Evolutionary conservation across 2,797 vertebrate genomes (phyloP), one percentile per base, ranked within the genome.

Genomic region (Clamator glandarius): DNA sequence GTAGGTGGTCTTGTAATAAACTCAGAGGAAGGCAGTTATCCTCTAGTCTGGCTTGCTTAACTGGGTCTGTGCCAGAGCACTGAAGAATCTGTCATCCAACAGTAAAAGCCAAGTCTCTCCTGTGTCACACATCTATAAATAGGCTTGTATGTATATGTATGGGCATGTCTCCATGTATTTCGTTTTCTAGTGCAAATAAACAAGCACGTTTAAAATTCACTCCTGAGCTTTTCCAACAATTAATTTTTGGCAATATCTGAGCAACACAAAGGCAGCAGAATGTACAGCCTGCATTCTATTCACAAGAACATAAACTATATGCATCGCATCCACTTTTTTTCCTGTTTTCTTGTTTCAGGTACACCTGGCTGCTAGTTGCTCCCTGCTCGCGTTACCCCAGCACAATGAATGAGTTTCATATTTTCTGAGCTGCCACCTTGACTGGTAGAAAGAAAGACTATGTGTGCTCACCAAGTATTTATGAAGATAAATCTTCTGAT

Each of bases 121-220:
- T 81, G 58, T 93, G 82, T 48, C 87, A 86, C 76, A 72, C 68
- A 46, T 87, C 89, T 85, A 85, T 89, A 91, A 92, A 93, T 80
- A 95, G 89, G 44, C 26, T 9, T 2, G 33, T 21, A 74, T 83
- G 84, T 89, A 57, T 80, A 83, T 85, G 87, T 74, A 81, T 85
- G 96, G 92, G 78, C 75, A 78, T 36, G 79, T 42, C 92, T 87
- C 82, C 87, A 36, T n/a, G 54, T 57, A 69, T 52, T 77, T 81
- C 31, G 95, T 86, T 88, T 94, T 36, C 87, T 26, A 61, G 39
- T 61, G 79, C 52, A 93, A 96, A 86, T 79, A 94, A 91, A 92
- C 73, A 76, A 86, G 66, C 13, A 58, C 61, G 64, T 70, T 63
- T 76, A 46, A 81, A 89, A 90, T 50, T 67, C 87, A 59, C 66